Conservation (phyloP, 2,113 vertebrate species). For the Zapornia atra region DNA sequence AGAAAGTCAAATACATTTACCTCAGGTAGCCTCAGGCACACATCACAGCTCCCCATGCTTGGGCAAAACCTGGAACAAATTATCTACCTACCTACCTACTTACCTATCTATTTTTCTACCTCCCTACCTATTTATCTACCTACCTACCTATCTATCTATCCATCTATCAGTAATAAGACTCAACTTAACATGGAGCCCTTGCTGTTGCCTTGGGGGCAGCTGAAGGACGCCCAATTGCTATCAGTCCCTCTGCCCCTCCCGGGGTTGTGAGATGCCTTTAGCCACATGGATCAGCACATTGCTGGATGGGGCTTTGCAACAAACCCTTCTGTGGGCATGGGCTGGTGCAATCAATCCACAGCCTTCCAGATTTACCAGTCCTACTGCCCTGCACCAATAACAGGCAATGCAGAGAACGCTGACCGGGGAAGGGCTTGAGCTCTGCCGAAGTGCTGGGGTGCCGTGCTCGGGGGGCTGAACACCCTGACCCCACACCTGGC, state of each 20-base stretch:
- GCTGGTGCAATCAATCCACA: background rate
- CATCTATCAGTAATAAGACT: background rate
- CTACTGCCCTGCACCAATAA: background rate
- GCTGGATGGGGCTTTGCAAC: background rate
- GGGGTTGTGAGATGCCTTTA: background rate
- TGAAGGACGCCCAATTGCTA: background rate
- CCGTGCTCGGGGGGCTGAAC: background rate
- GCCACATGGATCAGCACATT: background rate
- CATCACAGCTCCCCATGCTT: background rate
- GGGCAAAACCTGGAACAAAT: background rate
- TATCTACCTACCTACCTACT: too few species aligned
- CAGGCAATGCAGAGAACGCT: background rate
- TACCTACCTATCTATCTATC: too few species aligned
- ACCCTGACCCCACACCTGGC: rapidly evolving
- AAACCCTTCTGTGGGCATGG: background rate
- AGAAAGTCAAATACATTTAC: background rate
- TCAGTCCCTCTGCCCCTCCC: background rate
- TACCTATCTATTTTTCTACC: too few species aligned
- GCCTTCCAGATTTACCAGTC: background rate
- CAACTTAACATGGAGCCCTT: background rate
- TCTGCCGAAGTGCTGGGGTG: background rate
- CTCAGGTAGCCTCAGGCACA: background rate
- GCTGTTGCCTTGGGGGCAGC: background rate
- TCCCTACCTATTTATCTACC: too few species aligned
- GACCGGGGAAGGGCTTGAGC: background rate